Evolutionary conservation across 2,888 invertebrate genomes (phyloP).

Genomic region (Ophioninae sp.): DNA sequence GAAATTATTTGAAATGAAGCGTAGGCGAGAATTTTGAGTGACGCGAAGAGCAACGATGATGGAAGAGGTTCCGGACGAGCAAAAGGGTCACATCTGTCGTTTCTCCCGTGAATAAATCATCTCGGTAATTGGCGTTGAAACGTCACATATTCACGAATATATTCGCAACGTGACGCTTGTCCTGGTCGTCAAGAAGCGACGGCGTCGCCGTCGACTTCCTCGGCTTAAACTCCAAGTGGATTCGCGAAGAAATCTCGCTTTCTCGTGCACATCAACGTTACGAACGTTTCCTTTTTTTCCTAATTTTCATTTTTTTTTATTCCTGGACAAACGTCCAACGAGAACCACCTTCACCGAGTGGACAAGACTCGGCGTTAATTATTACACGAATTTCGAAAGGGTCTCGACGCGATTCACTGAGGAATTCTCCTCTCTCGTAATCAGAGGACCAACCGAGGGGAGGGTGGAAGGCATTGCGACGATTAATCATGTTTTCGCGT

Average conservation of each 20-base stretch:
- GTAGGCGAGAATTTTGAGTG: conserved; percentile 49
- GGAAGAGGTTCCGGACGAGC: conserved; percentile 2
- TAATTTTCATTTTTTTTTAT: not conserved
- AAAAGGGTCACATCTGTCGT: conserved; percentile 41
- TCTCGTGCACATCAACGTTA: conserved; percentile 14
- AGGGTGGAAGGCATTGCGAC: not conserved
- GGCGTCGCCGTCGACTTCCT: conserved; percentile 27
- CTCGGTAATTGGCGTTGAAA: conserved; percentile 66
- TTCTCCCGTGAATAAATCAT: conserved; percentile 65
- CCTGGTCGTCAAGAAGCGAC: conserved; percentile 31
- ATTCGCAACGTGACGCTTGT: conserved; percentile 51
- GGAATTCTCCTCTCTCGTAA: conserved; percentile 20
- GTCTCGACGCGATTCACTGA: not conserved
- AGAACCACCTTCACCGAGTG: conserved; percentile 13
- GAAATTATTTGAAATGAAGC: conserved; percentile 46
- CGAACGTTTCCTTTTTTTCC: not conserved
- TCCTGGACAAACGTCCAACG: conserved; percentile 6
- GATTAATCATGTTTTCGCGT: not conserved
- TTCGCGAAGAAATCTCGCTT: not conserved
- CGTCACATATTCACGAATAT: conserved; percentile 48
- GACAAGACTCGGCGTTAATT: conserved; percentile 36
- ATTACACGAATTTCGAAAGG: conserved; percentile 46
- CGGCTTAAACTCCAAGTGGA: too few relatives aligned
- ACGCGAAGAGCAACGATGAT: conserved; percentile 38
- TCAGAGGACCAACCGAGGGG: conserved; percentile 12